phyloP scores from a whole-genome alignment of 2,113 vertebrate genomes.

The Vulpes lagopus region DNA sequence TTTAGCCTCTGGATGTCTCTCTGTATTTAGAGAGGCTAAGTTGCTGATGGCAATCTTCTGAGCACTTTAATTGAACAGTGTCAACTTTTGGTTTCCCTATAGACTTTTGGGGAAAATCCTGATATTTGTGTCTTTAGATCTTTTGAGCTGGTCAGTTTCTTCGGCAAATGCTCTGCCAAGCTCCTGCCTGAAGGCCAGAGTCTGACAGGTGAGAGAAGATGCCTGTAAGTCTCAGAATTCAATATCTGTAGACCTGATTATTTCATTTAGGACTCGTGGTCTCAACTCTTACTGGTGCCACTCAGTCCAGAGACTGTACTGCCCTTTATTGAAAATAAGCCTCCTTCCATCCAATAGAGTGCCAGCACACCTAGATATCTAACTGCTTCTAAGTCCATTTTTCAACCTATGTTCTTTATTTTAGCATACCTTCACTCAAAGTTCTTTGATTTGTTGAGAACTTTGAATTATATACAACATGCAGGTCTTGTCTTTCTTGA shows the following conservation, averaged over 20 bases:
- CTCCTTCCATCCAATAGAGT: not conserved
- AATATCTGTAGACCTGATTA: not conserved
- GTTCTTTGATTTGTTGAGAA: not conserved
- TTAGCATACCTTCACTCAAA: not conserved
- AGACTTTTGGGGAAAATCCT: not conserved
- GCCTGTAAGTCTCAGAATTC: not conserved
- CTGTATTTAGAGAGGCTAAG: not conserved
- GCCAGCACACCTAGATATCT: not conserved
- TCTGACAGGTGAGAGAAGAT: not conserved
- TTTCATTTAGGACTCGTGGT: not conserved
- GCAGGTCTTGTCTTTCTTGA: not conserved
- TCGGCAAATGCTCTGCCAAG: not conserved
- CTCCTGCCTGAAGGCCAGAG: not conserved
- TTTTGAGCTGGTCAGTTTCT: not conserved
- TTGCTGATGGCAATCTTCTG: not conserved
- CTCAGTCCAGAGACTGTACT: not conserved
- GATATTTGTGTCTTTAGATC: not conserved
- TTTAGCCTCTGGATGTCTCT: not conserved
- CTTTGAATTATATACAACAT: not conserved
- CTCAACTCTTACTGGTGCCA: not conserved
- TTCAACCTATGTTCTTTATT: not conserved
- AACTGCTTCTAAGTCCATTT: not conserved
- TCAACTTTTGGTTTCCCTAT: not conserved
- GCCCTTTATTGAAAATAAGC: not conserved
- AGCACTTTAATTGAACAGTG: not conserved